Conservation (phyloP, 2,888 invertebrate genomes). For the Schizotus pectinicornis region DNA sequence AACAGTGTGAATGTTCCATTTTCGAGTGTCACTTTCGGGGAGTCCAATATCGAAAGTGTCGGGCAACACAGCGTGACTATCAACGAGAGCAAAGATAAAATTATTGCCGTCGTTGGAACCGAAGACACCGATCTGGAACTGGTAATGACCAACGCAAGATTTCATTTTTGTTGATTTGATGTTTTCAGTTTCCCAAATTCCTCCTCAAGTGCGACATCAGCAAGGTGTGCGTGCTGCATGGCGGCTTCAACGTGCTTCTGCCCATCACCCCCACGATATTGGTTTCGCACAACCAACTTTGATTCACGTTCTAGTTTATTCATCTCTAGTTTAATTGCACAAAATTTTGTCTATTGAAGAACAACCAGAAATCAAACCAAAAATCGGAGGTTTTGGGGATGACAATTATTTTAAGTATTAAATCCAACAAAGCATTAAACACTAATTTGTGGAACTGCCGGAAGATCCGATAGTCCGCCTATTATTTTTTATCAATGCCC, state of each 20-base stretch:
- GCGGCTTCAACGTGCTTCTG: conserved; percentile 82
- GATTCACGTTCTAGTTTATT: background rate
- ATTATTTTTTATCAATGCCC: too few relatives aligned
- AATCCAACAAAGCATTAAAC: too few relatives aligned
- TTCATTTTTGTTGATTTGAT: conserved; percentile 22
- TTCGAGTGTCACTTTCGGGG: conserved; percentile 75
- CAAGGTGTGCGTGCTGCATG: conserved; percentile 85
- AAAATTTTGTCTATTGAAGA: too few relatives aligned
- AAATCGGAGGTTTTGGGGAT: too few relatives aligned
- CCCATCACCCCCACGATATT: conserved; percentile 68
- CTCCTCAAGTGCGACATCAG: conserved; percentile 78
- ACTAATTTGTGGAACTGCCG: too few relatives aligned
- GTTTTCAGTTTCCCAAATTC: conserved; percentile 82
- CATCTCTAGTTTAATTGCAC: too few relatives aligned
- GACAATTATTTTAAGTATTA: too few relatives aligned
- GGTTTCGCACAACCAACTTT: conserved; percentile 37
- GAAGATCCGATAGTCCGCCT: too few relatives aligned
- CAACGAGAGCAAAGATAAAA: conserved; percentile 68
- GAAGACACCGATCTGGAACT: conserved; percentile 79
- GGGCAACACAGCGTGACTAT: conserved; percentile 68
- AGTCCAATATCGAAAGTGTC: conserved; percentile 72
- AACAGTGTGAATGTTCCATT: conserved; percentile 90
- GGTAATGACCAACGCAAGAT: conserved; percentile 64
- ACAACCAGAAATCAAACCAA: too few relatives aligned
- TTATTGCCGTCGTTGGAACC: conserved; percentile 79